Conservation (phyloP, 2,888 invertebrate species). For the Boloria selene region DNA sequence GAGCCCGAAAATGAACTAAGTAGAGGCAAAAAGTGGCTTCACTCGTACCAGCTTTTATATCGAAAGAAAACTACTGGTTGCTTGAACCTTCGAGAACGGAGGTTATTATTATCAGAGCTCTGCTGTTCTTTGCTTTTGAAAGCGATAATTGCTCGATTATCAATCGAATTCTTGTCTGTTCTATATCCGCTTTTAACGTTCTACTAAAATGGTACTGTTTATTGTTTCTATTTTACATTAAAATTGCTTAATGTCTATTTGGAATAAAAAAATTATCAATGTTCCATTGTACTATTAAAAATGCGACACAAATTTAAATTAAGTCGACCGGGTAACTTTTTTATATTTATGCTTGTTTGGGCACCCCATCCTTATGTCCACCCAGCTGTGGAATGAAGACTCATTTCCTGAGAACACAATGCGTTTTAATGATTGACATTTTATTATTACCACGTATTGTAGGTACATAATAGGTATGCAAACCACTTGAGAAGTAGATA, state of each 20-base stretch:
- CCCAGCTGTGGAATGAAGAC: slow-evolving; percentile 68
- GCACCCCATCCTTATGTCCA: slow-evolving; percentile 58
- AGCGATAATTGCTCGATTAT: slow-evolving; percentile 60
- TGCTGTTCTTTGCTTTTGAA: slow-evolving; percentile 49
- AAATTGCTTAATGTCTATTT: slow-evolving; percentile 23
- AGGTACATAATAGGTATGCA: background rate
- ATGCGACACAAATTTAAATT: slow-evolving; percentile 21
- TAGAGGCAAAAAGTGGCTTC: slow-evolving; percentile 17
- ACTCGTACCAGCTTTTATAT: slow-evolving; percentile 22
- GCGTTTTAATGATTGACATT: slow-evolving; percentile 49
- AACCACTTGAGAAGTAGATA: too few relatives aligned
- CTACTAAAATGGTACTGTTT: slow-evolving; percentile 26
- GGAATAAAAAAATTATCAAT: slow-evolving; percentile 1
- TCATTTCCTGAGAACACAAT: slow-evolving; percentile 75
- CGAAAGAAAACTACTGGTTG: slow-evolving; percentile 34
- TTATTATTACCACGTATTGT: slow-evolving; percentile 30
- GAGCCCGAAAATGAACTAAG: slow-evolving; percentile 18
- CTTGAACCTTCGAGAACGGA: slow-evolving; percentile 50
- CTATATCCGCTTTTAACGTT: slow-evolving; percentile 46
- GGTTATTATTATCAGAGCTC: slow-evolving; percentile 54
- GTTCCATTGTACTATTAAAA: slow-evolving; percentile 7
- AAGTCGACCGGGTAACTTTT: slow-evolving; percentile 38
- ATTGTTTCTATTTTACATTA: slow-evolving; percentile 18
- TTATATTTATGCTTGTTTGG: slow-evolving; percentile 46
- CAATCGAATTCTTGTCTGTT: slow-evolving; percentile 62